Conservation (phyloP, 2,888 invertebrate genomes). For the Cheiracanthium punctorium region DNA sequence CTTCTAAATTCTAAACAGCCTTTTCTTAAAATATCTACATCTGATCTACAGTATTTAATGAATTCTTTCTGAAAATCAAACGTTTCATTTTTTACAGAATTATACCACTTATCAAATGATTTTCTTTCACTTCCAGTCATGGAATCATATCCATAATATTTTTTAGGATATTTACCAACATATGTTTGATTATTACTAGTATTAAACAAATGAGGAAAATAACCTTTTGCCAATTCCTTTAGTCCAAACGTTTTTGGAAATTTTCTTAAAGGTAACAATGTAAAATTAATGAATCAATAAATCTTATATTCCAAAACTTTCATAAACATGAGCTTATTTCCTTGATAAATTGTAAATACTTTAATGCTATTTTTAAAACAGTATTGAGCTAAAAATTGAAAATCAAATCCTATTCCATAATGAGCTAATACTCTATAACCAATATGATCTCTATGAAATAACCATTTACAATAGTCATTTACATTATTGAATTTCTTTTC, state of each 20-base stretch:
- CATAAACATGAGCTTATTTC: neutral
- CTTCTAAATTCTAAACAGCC: constrained; percentile 25
- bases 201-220: constrained; percentile 27
- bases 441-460: neutral
- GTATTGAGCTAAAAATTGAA: constrained; percentile 29
- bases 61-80: constrained; percentile 27
- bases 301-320: neutral
- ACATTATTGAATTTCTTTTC: constrained; percentile 13
- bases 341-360: constrained; percentile 16
- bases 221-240: constrained; percentile 8
- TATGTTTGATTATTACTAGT: constrained; percentile 13
- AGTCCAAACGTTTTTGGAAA: constrained; percentile 22
- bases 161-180: constrained; percentile 25
- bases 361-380: constrained; percentile 21
- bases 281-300: constrained; percentile 23
- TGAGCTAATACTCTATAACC: constrained; percentile 14
- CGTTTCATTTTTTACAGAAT: constrained; percentile 12
- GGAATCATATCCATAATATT: constrained; percentile 25
- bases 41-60: constrained; percentile 15
- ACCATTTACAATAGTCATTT: neutral
- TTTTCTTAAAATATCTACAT: constrained; percentile 30
- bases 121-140: neutral
- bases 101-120: constrained; percentile 5
- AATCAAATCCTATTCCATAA: constrained; percentile 31
- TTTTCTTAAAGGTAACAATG: neutral